Evolutionary conservation across 2,113 vertebrate species (phyloP), one percentile per base, ranked within the genome.

Genomic region (Loxodonta africana): DNA sequence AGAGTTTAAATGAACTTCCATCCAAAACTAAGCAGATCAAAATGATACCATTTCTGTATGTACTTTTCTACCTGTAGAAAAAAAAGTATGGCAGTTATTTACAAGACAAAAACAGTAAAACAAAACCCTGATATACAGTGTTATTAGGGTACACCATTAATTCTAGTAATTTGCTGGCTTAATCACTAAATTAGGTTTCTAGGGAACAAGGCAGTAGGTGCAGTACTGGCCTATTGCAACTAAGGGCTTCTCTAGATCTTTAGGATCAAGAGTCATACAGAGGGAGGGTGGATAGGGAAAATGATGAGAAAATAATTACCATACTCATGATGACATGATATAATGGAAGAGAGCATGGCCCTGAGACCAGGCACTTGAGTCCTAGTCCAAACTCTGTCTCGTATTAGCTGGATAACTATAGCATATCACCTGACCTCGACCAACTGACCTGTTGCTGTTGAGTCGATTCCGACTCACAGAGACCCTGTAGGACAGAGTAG

Each of bases 1-100:
- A 81, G 62, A 77, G 26, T 86, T 95, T 82, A 94, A 91, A 83
- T 12, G 28, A 84, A 23, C 4, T 96, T 95, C 82, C 23, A 86
- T 65, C 65, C 12, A 74, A 92, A 95, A 71, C 25, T n/a, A 94
- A 88, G 78, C 25, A 77, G 65, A 92, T 92, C 37, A 46, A 62
- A 76, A 83, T 20, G 5, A 57, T 44, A 57, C 6, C 62, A 63
- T 88, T n/a, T 69, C 30, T 74, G 2, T 3, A 25, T 14, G 26
- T 51, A 30, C 83, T 96, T 92, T 69, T 71, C 92, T 86, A 83
- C 62, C 33, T 84, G 28, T 33, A 92, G 62, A 69, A 33, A 73
- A 82, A 82, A 88, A 89, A 83, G 18, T 6, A 84, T 46, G 81
- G 37, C 25, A 37, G 33, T 37, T 87, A 81, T 80, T 84, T 89